Evolutionary conservation across 1,140 invertebrate genomes (phyloP).

Genomic region (Trachymyrmex cornetzi): DNA sequence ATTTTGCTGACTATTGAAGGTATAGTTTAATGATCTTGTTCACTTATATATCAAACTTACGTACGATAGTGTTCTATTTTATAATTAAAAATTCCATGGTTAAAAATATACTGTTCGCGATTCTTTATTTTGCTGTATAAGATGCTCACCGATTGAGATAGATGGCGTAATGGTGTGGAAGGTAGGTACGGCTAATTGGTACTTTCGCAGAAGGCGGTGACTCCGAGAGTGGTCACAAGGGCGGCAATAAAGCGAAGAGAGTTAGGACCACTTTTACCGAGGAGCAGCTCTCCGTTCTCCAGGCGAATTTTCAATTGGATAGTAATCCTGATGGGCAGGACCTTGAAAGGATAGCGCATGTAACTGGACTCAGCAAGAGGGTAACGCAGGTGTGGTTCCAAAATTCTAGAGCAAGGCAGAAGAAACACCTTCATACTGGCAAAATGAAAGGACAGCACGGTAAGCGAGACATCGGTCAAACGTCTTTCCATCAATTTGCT

Average conservation of each 20-base stretch:
- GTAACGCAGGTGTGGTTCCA: slow-evolving; percentile 99
- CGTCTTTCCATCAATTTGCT: background rate
- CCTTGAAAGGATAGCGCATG: slow-evolving; percentile 98
- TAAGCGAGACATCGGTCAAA: slow-evolving; percentile 56
- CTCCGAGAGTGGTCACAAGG: slow-evolving; percentile 94
- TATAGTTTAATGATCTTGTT: no score
- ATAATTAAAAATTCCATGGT: no score
- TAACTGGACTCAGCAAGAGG: slow-evolving; percentile 97
- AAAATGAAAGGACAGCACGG: slow-evolving; percentile 90
- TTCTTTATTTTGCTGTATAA: background rate
- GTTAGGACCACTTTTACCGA: slow-evolving; percentile 99
- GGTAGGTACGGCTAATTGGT: slow-evolving; percentile 65
- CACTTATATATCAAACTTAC: no score
- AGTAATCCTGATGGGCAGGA: slow-evolving; percentile 99
- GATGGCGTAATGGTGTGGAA: slow-evolving; percentile 5
- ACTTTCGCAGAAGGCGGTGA: slow-evolving; percentile 92
- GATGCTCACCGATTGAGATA: background rate
- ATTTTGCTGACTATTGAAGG: no score
- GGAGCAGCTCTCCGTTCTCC: slow-evolving; percentile 98
- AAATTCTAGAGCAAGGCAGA: slow-evolving; percentile 98
- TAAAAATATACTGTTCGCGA: background rate
- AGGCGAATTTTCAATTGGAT: slow-evolving; percentile 99
- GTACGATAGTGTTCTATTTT: no score
- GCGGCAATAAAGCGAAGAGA: slow-evolving; percentile 95
- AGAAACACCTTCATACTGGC: slow-evolving; percentile 98